phyloP scores from a whole-genome alignment of 1,140 invertebrate species.

The Drosophila insularis region DNA sequence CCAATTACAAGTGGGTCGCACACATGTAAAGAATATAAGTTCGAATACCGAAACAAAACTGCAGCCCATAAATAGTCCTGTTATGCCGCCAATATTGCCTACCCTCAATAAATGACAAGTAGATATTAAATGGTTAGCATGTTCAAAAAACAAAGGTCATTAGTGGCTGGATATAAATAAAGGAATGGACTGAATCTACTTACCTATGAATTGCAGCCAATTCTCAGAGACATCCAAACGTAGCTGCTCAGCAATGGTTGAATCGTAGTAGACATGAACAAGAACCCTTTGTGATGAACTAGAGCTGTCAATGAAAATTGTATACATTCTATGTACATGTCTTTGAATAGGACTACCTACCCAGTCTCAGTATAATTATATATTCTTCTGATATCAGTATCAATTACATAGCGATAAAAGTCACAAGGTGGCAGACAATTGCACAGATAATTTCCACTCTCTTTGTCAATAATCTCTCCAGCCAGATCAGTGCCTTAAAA shows the following conservation, averaged over 20 bases:
- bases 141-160: slow-evolving; percentile 19
- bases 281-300: slow-evolving; percentile 33
- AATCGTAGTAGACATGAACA: slow-evolving; percentile 85
- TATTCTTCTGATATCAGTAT: slow-evolving; percentile 41
- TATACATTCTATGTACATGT: background rate
- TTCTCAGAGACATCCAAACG: slow-evolving; percentile 85
- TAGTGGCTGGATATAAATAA: slow-evolving; percentile 14
- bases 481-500: slow-evolving; percentile 37
- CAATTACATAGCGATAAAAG: slow-evolving; percentile 53
- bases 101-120: slow-evolving; percentile 27
- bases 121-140: background rate
- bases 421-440: slow-evolving; percentile 65
- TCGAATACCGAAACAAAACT: slow-evolving; percentile 87
- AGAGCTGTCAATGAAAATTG: slow-evolving; percentile 17
- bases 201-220: slow-evolving; percentile 81
- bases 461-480: slow-evolving; percentile 23
- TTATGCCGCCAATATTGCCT: slow-evolving; percentile 87
- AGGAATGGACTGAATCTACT: slow-evolving; percentile 16
- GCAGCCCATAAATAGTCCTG: slow-evolving; percentile 87
- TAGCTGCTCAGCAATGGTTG: slow-evolving; percentile 84
- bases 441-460: slow-evolving; percentile 36
- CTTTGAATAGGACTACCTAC: slow-evolving; percentile 39
- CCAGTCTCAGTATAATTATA: slow-evolving; percentile 17
- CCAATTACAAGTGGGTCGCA: slow-evolving; percentile 75
- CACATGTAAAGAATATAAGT: slow-evolving; percentile 84